Evolutionary conservation across 2,797 vertebrate species (phyloP).

Genomic region (Amblyraja radiata): DNA sequence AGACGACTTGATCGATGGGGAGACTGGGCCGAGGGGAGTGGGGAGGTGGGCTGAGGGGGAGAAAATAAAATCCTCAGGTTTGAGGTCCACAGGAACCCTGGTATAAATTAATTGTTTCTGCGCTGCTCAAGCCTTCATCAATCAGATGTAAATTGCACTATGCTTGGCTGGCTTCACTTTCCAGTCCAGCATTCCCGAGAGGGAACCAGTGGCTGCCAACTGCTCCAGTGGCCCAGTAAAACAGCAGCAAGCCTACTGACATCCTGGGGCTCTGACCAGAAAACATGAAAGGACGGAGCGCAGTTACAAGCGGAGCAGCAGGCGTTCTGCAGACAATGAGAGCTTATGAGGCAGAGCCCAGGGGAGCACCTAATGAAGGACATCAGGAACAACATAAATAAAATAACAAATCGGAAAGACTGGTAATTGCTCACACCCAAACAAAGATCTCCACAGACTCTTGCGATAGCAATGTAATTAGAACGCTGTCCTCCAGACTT

Average conservation of each 20-base stretch:
- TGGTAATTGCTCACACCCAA: slow-evolving; percentile 34
- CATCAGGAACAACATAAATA: slow-evolving; percentile 38
- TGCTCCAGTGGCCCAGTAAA: slow-evolving; percentile 48
- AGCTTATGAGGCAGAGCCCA: slow-evolving; percentile 42
- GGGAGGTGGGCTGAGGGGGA: too few relatives aligned
- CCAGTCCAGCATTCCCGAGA: slow-evolving; percentile 50
- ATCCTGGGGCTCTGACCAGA: slow-evolving; percentile 45
- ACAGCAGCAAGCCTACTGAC: slow-evolving; percentile 43
- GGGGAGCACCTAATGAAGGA: slow-evolving; percentile 40
- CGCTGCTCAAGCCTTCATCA: slow-evolving; percentile 62
- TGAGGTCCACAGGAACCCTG: slow-evolving; percentile 53
- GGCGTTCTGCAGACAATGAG: slow-evolving; percentile 42
- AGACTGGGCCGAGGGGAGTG: slow-evolving; percentile 50
- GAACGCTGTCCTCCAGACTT: not conserved
- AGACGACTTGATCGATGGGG: slow-evolving; percentile 53
- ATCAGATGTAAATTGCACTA: slow-evolving; percentile 62
- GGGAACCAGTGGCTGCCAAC: slow-evolving; percentile 53
- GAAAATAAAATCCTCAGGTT: slow-evolving; percentile 51
- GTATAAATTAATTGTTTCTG: slow-evolving; percentile 62
- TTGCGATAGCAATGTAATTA: slow-evolving; percentile 19
- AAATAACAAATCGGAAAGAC: slow-evolving; percentile 37
- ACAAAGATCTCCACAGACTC: slow-evolving; percentile 28
- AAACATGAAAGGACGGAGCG: slow-evolving; percentile 43
- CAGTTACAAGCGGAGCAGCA: slow-evolving; percentile 42
- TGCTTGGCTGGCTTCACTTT: slow-evolving; percentile 57